Base-by-base conservation (phyloP, 2,797 vertebrate genomes). In the Poeciliopsis infans region DNA sequence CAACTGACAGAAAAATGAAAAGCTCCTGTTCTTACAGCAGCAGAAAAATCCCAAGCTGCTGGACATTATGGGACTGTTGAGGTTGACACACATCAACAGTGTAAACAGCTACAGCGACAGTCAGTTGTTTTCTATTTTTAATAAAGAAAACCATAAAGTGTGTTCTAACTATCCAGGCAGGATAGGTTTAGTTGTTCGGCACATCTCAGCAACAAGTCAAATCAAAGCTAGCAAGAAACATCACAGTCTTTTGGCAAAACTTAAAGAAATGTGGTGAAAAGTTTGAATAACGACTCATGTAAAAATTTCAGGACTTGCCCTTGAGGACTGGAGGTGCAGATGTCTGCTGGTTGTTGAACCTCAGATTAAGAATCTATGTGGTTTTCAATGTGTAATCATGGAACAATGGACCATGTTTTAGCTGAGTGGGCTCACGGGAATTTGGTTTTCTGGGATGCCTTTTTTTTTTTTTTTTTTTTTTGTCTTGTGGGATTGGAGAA, bases 1-100 rank as follows among this genome's bases (percentile, higher is more conserved):
- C 66, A 73, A 71, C 75, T 84, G 12, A 28, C 4, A 78, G 73
- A 64, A 51, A 36, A 5, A 79, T 74, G 71, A 83, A 79, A 78
- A 28, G 39, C 31, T 25, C 28, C 66, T 12, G 36, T 45, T 69
- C 69, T 78, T 76, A 64, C 81, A 71, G 85, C 82, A 89, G 79
- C 25, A 70, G 76, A 79, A 25, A 18, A 78, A 57, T 84, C 20
- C 10, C 11, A 5, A 68, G 36, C 39, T 41, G 20, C 36, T 68
- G 36, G 23, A 68, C 8, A 25, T 41, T 25, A 23, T 41, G 18
- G 36, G 36, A 5, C 33, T 41, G 20, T 41, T 66, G 33, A 66
- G 61, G 33, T 39, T 23, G 36, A 41, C 36, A 41, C 20, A 10
- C 11, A 10, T 68, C 36, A 25, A 36, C 20, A 25, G 11, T 68